Base-by-base conservation (phyloP, 2,113 vertebrate genomes). In the Ciconia maguari region DNA sequence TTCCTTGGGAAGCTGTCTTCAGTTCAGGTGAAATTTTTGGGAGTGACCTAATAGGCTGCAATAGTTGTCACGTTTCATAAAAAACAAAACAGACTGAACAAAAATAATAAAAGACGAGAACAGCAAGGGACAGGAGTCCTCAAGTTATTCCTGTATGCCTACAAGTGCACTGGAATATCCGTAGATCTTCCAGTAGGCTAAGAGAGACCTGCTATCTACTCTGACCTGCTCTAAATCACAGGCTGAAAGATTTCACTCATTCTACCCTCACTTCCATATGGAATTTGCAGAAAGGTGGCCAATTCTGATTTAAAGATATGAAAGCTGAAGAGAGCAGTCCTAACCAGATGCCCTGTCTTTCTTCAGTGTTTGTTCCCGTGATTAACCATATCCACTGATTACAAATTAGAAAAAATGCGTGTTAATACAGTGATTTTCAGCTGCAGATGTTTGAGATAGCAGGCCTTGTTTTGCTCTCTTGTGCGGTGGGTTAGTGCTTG, bases 211-310 rank as follows among this genome's bases (percentile, higher is more conserved):
- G 8, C 30, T 84, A 44, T 48, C 44, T 82, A 46, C n/a, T 72
- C 60, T 81, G 42, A 75, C 25, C 30, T 66, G 9, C n/a, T 84
- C 32, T 75, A 81, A 80, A 62, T 66, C 38, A 27, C 8, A 42
- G 48, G 20, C 29, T 51, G 52, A 27, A 91, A 46, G 55, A 44
- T 42, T 72, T 7, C 11, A 52, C n/a, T 78, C 29, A 16, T 82
- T 64, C 38, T 78, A 20, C 11, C 18, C 32, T 78, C 20, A 51
- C 9, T 54, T 83, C 11, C 1, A 0, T 46, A 11, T 7, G 0
- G 61, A 36, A 60, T 36, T 66, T 80, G 18, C 20, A 68, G 51
- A 71, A 74, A 57, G 13, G 16, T 27, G 5, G 4, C 51, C 20
- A n/a, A 11, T 78, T 93, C 60, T 89, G n/a, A 68, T 27, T 70